These are phyloP conservation scores for Habrosyne pyritoides DNA, from an alignment of 2,888 invertebrate genomes.

Conservation along the genomic window DNA sequence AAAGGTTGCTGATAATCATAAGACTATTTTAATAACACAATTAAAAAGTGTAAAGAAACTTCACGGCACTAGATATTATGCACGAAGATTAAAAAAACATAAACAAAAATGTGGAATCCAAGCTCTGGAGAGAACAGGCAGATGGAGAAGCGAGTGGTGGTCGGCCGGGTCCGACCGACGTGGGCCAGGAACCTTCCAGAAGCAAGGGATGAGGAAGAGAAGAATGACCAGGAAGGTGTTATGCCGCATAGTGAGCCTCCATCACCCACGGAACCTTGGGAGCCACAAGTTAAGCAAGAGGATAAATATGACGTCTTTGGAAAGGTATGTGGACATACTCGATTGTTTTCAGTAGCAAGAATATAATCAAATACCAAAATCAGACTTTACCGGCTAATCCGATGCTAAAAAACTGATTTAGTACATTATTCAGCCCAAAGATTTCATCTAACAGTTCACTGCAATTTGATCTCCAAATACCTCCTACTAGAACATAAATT, in stretches of 20 bases:
- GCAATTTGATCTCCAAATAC: too few species aligned
- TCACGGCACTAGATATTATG: background rate
- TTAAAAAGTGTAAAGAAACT: background rate
- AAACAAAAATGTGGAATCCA: conserved; percentile 73
- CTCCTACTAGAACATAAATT: too few species aligned
- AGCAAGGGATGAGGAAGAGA: conserved; percentile 74
- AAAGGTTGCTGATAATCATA: too few species aligned
- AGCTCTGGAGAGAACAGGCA: conserved; percentile 76
- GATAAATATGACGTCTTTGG: conserved; percentile 83
- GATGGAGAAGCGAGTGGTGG: conserved; percentile 84
- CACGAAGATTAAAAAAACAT: background rate
- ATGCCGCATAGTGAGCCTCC: conserved; percentile 78
- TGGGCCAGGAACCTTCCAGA: conserved; percentile 81
- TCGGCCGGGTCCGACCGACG: conserved; percentile 81
- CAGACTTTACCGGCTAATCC: background rate
- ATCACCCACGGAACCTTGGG: conserved; percentile 71
- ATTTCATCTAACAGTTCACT: background rate
- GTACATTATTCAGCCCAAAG: too few species aligned
- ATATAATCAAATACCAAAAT: too few species aligned
- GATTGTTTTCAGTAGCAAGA: too few species aligned
- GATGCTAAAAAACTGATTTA: too few species aligned
- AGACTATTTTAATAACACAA: too few species aligned
- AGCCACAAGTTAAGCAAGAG: conserved; percentile 69
- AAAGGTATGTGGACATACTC: conserved; percentile 78
- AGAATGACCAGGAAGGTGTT: conserved; percentile 62